phyloP scores from a whole-genome alignment of 1,140 invertebrate species.

The Agraylea sexmaculata region DNA sequence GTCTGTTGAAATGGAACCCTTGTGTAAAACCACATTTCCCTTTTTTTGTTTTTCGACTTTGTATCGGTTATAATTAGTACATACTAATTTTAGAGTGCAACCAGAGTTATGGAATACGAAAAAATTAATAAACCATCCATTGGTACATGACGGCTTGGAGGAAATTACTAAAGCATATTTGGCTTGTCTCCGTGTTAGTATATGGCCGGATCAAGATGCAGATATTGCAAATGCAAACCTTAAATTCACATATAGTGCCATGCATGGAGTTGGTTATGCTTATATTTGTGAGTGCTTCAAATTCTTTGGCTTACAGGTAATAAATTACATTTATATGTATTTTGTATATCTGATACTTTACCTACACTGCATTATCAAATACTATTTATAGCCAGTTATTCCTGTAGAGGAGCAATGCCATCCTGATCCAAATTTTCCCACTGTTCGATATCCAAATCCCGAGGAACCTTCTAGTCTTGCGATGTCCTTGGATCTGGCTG shows the following conservation, averaged over 20 bases:
- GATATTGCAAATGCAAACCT: constrained; percentile 51
- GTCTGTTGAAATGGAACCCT: too few species aligned
- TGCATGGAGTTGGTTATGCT: constrained; percentile 92
- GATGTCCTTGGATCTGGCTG: constrained; percentile 75
- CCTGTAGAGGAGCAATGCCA: constrained; percentile 73
- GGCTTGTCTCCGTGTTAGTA: constrained; percentile 41
- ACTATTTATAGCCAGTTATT: constrained; percentile 17
- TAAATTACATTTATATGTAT: constrained; percentile 11
- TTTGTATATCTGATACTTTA: too few species aligned
- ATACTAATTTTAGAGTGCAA: constrained; percentile 29
- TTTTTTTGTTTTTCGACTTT: too few species aligned
- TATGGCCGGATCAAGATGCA: constrained; percentile 39
- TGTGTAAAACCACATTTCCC: too few species aligned
- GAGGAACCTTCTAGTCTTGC: constrained; percentile 89
- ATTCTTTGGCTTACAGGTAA: constrained; percentile 61
- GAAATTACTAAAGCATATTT: constrained; percentile 58
- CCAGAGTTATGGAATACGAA: constrained; percentile 32
- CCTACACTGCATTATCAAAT: not conserved
- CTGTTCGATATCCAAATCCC: constrained; percentile 95
- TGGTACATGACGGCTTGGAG: constrained; percentile 44
- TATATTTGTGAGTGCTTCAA: constrained; percentile 70
- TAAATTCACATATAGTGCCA: constrained; percentile 83
- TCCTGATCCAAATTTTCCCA: constrained; percentile 94
- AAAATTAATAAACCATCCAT: constrained; percentile 31
- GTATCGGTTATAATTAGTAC: too few species aligned